phyloP scores from a whole-genome alignment of 2,113 vertebrate species.

The Petromus typicus region DNA sequence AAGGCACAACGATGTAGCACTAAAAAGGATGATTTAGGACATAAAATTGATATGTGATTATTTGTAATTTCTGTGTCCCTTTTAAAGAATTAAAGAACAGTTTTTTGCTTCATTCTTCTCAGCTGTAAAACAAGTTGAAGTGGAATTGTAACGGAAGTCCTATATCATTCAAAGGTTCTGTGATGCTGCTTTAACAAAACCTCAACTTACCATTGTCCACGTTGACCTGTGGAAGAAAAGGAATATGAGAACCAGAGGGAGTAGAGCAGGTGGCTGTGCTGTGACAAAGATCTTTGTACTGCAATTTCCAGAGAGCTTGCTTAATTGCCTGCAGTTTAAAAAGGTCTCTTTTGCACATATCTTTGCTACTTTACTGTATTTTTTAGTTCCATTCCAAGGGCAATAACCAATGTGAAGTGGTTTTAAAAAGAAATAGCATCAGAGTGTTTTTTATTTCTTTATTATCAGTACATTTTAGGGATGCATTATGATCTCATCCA shows the following conservation, averaged over 20 bases:
- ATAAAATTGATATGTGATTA: not conserved
- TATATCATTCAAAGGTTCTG: constrained; percentile 12
- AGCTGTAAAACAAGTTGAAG: constrained; percentile 25
- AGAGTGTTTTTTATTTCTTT: not conserved
- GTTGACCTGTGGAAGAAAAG: not conserved
- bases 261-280: not conserved
- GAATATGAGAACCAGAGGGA: not conserved
- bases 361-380: constrained; percentile 14
- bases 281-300: not conserved
- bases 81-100: not conserved
- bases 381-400: constrained; percentile 33
- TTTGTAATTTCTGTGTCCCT: not conserved
- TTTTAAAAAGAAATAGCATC: constrained; percentile 53
- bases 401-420: constrained; percentile 34
- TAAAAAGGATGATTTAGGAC: not conserved
- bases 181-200: not conserved
- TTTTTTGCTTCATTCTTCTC: not conserved
- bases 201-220: not conserved
- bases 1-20: not conserved
- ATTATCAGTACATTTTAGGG: too few species aligned
- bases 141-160: not conserved
- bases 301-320: not conserved
- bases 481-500: too few species aligned
- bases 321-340: not conserved
- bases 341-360: not conserved